Evolutionary conservation across 2,888 invertebrate species (phyloP).

Genomic region (Drosophila bunnanda): DNA sequence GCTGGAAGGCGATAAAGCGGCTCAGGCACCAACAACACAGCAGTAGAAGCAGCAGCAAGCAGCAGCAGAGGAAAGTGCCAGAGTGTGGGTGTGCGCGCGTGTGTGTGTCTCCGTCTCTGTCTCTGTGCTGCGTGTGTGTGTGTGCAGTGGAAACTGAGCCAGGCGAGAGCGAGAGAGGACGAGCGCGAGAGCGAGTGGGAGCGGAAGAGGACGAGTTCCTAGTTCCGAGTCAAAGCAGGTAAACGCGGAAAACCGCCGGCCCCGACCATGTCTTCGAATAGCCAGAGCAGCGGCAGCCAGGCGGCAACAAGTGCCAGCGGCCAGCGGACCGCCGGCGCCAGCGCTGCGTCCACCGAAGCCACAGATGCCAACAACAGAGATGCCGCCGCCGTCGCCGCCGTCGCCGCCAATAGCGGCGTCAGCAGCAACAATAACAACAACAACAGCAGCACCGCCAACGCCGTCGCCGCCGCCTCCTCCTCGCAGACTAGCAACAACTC

Average conservation of each 20-base stretch:
- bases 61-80: slow-evolving; percentile 42
- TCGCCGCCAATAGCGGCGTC: slow-evolving; percentile 7
- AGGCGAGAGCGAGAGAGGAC: slow-evolving; percentile 28
- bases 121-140: slow-evolving; percentile 17
- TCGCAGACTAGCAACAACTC: slow-evolving; percentile 34
- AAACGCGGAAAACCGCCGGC: slow-evolving; percentile 25
- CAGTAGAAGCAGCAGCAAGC: slow-evolving; percentile 34
- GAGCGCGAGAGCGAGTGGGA: slow-evolving; percentile 25
- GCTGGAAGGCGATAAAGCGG: slow-evolving; percentile 64
- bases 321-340: slow-evolving; percentile 44
- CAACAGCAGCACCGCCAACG: slow-evolving; percentile 16
- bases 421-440: slow-evolving; percentile 43
- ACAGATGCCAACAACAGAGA: slow-evolving; percentile 35
- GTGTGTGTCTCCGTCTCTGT: slow-evolving; percentile 21
- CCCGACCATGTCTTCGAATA: slow-evolving; percentile 82
- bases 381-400: slow-evolving; percentile 7
- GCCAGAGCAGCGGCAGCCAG: slow-evolving; percentile 78
- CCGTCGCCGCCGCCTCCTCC: slow-evolving; percentile 24
- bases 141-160: slow-evolving; percentile 44
- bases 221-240: slow-evolving; percentile 12
- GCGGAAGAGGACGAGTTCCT: slow-evolving; percentile 33
- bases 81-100: slow-evolving; percentile 45
- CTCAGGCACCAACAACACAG: slow-evolving; percentile 48
- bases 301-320: slow-evolving; percentile 72
- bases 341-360: slow-evolving; percentile 82